These are phyloP conservation scores for Meleagris gallopavo DNA, from an alignment of 2,113 vertebrate genomes.

Conservation along the genomic window DNA sequence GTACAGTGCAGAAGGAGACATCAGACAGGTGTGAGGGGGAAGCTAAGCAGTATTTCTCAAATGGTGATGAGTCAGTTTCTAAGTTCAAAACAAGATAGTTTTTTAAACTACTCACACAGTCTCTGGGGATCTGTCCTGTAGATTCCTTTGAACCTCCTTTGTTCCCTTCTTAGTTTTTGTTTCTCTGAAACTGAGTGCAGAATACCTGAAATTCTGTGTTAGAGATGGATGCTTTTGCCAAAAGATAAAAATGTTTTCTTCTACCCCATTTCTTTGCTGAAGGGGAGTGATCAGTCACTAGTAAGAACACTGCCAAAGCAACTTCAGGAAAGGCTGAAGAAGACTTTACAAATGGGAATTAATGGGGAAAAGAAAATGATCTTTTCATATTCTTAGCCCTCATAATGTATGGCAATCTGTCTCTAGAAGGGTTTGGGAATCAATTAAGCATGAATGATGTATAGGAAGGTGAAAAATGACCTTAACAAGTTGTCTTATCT, in stretches of 20 bases:
- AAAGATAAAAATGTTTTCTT: conserved; percentile 62
- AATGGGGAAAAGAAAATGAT: conserved; percentile 73
- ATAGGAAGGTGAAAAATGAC: conserved; percentile 70
- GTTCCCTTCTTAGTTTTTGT: neutral
- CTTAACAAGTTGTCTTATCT: conserved; percentile 78
- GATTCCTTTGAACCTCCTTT: neutral
- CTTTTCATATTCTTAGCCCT: conserved; percentile 73
- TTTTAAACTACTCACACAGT: neutral
- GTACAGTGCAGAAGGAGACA: neutral
- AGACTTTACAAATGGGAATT: conserved; percentile 75
- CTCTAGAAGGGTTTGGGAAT: conserved; percentile 66
- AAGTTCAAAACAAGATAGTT: neutral
- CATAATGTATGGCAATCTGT: conserved; percentile 67
- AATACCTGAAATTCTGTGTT: conserved; percentile 28
- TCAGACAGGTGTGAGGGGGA: neutral
- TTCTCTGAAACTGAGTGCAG: neutral
- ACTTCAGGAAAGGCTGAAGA: conserved; percentile 64
- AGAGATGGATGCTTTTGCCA: conserved; percentile 48
- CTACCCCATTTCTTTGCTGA: conserved; percentile 56
- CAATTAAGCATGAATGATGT: conserved; percentile 79
- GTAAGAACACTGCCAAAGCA: conserved; percentile 66
- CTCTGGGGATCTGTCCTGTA: neutral
- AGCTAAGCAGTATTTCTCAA: neutral
- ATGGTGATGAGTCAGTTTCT: neutral
- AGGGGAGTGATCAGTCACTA: conserved; percentile 72